Conservation (phyloP, 2,888 invertebrate species). For the Polydrusus pterygomalis region DNA sequence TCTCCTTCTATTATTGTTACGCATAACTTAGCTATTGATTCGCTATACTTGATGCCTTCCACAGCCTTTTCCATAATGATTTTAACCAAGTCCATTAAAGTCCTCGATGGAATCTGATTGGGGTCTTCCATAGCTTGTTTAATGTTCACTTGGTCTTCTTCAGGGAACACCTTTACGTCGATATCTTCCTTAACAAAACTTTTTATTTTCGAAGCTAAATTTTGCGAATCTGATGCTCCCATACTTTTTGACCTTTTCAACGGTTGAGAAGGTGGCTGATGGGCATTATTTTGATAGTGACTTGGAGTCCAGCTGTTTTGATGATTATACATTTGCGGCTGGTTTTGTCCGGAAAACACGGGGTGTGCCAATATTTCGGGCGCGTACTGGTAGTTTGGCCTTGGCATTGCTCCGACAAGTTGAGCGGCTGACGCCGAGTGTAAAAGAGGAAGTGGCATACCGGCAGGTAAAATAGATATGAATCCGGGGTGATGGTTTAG, state of each 20-base stretch:
- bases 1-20: constrained; percentile 92
- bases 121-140: constrained; percentile 88
- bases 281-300: constrained; percentile 58
- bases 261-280: constrained; percentile 62
- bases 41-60: constrained; percentile 84
- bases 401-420: constrained; percentile 76
- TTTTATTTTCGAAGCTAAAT: constrained; percentile 80
- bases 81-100: constrained; percentile 89
- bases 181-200: constrained; percentile 81
- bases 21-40: constrained; percentile 89
- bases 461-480: constrained; percentile 64
- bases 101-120: constrained; percentile 82
- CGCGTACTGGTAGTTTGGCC: constrained; percentile 75
- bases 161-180: constrained; percentile 84
- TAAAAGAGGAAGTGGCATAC: constrained; percentile 70
- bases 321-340: constrained; percentile 59
- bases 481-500: constrained; percentile 64
- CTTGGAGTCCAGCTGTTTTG: constrained; percentile 58
- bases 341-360: constrained; percentile 72
- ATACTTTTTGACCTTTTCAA: constrained; percentile 89
- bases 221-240: constrained; percentile 84
- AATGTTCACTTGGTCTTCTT: constrained; percentile 83
- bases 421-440: constrained; percentile 79
- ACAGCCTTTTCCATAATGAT: constrained; percentile 87
- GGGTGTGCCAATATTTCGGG: constrained; percentile 65